Percentiles rank a stretch among this genome's conserved stretches.
Evolutionary conservation across 2,888 invertebrate genomes (phyloP).

Genomic region (Apodemia zela): DNA sequence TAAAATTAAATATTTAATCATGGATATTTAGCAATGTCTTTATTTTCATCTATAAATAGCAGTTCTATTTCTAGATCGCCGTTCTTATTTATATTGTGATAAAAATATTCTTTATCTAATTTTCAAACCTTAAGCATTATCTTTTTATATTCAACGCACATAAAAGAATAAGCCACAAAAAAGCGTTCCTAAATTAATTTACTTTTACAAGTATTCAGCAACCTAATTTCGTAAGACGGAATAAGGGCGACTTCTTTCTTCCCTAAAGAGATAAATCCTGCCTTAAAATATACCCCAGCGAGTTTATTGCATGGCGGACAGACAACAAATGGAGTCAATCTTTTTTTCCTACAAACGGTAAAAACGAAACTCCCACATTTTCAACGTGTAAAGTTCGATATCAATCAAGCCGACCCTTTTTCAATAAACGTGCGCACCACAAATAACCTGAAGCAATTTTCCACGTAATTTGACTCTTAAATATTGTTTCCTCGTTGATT

Average conservation of each 20-base stretch:
- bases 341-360: conserved; percentile 69
- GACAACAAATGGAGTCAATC: conserved; percentile 77
- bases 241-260: conserved; percentile 64
- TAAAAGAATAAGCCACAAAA: conserved; percentile 7
- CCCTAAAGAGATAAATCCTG: conserved; percentile 63
- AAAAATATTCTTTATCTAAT: too few relatives aligned
- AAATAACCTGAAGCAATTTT: conserved; percentile 62
- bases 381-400: conserved; percentile 75
- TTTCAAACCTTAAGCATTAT: too few relatives aligned
- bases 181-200: conserved; percentile 41
- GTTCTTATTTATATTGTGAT: too few relatives aligned
- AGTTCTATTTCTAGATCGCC: too few relatives aligned
- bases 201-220: conserved; percentile 39
- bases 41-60: too few relatives aligned
- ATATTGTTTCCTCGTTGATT: conserved; percentile 49
- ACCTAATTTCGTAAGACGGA: conserved; percentile 54
- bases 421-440: conserved; percentile 66
- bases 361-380: conserved; percentile 70
- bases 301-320: conserved; percentile 76
- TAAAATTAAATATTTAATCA: too few relatives aligned
- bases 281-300: conserved; percentile 65
- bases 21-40: too few relatives aligned
- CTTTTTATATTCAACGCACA: conserved; percentile 1
- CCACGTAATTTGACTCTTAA: conserved; percentile 65
- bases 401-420: conserved; percentile 77